Base-by-base conservation (phyloP, 2,888 invertebrate genomes). In the Sicus ferrugineus region DNA sequence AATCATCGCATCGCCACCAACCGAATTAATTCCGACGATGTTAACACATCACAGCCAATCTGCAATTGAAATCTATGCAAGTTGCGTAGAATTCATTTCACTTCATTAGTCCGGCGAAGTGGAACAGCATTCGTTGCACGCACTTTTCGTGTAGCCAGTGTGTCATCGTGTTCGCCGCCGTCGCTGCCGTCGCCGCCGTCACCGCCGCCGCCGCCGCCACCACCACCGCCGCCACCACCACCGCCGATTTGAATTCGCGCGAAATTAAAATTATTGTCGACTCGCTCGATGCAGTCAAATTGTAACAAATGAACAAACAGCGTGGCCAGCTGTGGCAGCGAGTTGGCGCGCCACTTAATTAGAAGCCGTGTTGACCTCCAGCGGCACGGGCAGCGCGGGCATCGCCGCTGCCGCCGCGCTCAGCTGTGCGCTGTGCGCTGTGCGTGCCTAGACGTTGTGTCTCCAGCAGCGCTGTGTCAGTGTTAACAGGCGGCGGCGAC, bases 401-500 rank as follows among this genome's bases (percentile, higher is more conserved):
- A 9, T 38, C 38, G 38, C 7, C 38, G 11, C 6, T 11, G 38
- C 42, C 1, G 42, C 42, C 16, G n/a, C n/a, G n/a, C n/a, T n/a
- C n/a, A n/a, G n/a, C n/a, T n/a, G n/a, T n/a, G n/a, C n/a, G n/a
- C n/a, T n/a, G n/a, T n/a, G n/a, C n/a, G 42, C 42, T 42, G 42
- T 42, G 42, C 42, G 42, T 42, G 38, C 63, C 16, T 16, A 23
- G 50, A 5, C 26, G 19, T 28, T 21, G 21, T 9, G 31, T 16
- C 67, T 58, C 67, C 67, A 67, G 52, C 67, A 46, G 67, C 67
- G 67, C 30, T 30, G 28, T 59, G 21, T 46, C 46, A 58, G 48
- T 67, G 67, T 67, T 46, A 67, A 67, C 67, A 67, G 19, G 58
- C 38, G 23, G 67, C 59, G 42, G 59, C 67, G 59, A 67, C 67